Conservation (phyloP, 2,113 vertebrate genomes). For the Xerus inauris region DNA sequence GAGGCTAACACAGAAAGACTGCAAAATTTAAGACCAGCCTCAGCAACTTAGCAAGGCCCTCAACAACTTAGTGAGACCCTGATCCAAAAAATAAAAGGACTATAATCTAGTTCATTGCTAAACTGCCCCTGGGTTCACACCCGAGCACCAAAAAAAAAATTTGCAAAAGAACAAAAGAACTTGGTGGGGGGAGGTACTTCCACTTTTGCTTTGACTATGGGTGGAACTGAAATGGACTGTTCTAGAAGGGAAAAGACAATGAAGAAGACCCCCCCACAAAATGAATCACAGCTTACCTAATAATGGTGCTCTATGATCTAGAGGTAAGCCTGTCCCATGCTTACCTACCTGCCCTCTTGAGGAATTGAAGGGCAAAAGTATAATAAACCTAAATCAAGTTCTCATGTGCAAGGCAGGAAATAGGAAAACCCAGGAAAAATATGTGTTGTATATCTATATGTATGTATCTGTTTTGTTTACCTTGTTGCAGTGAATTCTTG, state of each 20-base stretch:
- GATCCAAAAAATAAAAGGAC: background rate
- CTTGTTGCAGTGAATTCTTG: conserved; percentile 94
- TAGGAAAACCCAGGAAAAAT: background rate
- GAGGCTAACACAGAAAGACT: background rate
- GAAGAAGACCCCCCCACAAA: background rate
- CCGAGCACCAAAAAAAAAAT: too few relatives aligned
- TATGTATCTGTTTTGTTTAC: conserved; percentile 82
- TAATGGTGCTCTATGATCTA: background rate
- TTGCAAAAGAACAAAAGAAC: background rate
- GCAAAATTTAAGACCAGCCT: background rate
- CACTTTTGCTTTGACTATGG: background rate
- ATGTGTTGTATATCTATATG: background rate
- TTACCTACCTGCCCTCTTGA: background rate
- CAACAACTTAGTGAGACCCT: background rate
- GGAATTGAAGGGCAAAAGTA: background rate
- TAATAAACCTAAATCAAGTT: background rate
- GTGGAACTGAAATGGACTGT: background rate
- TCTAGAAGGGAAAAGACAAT: background rate
- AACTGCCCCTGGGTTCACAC: too few relatives aligned
- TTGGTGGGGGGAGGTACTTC: background rate
- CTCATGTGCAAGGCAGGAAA: background rate
- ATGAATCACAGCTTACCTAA: background rate
- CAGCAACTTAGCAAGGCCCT: background rate
- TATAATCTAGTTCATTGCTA: too few relatives aligned
- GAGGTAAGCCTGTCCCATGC: background rate